Conservation (phyloP, 2,113 vertebrate species). For the Tragelaphus imberbis region DNA sequence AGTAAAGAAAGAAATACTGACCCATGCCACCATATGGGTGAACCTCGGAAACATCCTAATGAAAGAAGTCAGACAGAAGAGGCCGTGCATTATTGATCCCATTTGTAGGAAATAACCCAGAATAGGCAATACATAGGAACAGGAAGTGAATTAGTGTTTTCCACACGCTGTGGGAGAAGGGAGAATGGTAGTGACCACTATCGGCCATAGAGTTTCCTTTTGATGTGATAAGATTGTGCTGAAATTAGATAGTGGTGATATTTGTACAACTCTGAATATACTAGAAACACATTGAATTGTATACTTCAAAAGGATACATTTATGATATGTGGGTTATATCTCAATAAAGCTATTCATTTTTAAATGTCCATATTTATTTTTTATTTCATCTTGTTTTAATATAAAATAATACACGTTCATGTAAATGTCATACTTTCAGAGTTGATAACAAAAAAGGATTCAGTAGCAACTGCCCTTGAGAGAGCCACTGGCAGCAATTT, state of each 20-base stretch:
- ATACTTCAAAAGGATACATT: neutral
- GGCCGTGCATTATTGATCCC: neutral
- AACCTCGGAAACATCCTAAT: neutral
- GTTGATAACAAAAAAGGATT: neutral
- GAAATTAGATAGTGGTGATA: neutral
- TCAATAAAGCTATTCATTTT: neutral
- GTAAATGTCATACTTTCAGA: neutral
- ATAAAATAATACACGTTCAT: neutral
- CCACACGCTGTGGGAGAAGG: neutral
- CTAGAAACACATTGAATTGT: neutral
- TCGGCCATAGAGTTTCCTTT: neutral
- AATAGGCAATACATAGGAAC: neutral
- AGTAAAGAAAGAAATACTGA: neutral
- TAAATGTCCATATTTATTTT: neutral
- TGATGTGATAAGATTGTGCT: neutral
- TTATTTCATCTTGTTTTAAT: neutral
- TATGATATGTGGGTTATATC: neutral
- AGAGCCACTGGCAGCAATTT: neutral
- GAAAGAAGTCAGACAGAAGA: neutral
- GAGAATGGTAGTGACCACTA: neutral
- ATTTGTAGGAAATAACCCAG: neutral
- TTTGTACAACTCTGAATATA: neutral
- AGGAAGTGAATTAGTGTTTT: neutral
- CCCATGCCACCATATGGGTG: neutral
- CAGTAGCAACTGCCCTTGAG: neutral